A percentile compares a stretch with the other conserved stretches of the same genome.
Conservation (phyloP, 2,113 vertebrate species). For the Bubo bubo region DNA sequence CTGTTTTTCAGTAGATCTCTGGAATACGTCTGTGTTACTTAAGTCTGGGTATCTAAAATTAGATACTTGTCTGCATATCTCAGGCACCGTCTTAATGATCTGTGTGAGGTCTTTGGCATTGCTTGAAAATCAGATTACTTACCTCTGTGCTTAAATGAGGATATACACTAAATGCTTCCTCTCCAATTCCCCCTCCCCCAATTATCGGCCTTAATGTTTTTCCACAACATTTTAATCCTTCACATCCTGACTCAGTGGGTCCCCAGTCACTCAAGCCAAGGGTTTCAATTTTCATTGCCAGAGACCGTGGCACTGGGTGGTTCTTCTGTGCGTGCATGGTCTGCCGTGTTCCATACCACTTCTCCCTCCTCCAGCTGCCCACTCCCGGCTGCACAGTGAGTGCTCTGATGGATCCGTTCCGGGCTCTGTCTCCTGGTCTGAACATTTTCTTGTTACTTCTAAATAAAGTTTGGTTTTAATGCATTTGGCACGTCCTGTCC, state of each 20-base stretch:
- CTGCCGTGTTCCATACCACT: rapidly evolving
- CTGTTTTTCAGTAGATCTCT: not conserved
- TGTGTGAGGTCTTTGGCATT: slow-evolving; percentile 63
- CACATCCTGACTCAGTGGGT: not conserved
- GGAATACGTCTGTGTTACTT: not conserved
- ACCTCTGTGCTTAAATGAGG: not conserved
- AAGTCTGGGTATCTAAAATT: slow-evolving; percentile 41
- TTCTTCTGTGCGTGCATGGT: not conserved
- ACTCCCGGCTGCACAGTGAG: not conserved
- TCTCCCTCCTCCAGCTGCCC: not conserved
- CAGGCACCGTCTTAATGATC: slow-evolving; percentile 63
- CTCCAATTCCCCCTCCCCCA: not conserved
- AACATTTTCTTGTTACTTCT: not conserved
- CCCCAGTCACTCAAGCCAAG: not conserved
- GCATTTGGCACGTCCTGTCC: not conserved
- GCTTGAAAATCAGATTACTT: slow-evolving; percentile 51
- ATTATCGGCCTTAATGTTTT: not conserved
- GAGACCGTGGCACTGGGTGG: not conserved
- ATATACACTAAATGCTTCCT: not conserved
- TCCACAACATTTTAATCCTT: not conserved
- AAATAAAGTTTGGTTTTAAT: not conserved
- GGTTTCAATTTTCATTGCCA: not conserved
- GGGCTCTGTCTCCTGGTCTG: not conserved
- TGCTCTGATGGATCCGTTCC: not conserved
- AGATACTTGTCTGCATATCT: slow-evolving; percentile 45